A percentile compares a stretch with the other conserved stretches of the same genome.
Conservation (phyloP, 2,888 invertebrate species). For the Apoda limacodes region DNA sequence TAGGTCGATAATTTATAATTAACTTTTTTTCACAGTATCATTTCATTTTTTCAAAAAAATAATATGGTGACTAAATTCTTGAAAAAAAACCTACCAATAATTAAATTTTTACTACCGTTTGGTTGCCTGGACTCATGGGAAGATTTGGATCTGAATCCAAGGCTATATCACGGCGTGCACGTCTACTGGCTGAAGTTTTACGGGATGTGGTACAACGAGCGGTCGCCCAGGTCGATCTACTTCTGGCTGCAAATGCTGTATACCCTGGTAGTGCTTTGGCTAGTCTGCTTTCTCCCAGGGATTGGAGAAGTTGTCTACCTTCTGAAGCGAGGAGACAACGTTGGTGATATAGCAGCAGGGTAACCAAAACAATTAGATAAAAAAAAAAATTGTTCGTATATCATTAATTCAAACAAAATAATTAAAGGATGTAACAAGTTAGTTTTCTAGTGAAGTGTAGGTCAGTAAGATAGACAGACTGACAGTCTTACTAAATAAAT, state of each 20-base stretch:
- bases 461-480: too few species aligned
- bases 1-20: too few species aligned
- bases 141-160: slow-evolving; percentile 39
- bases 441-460: too few species aligned
- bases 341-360: slow-evolving; percentile 71
- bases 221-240: slow-evolving; percentile 29
- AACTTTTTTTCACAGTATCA: too few species aligned
- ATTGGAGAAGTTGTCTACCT: slow-evolving; percentile 76
- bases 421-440: too few species aligned
- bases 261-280: slow-evolving; percentile 43
- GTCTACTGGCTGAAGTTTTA: slow-evolving; percentile 64
- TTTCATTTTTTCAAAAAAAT: too few species aligned
- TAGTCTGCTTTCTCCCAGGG: slow-evolving; percentile 61
- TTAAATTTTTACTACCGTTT: slow-evolving; percentile 50
- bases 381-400: too few species aligned
- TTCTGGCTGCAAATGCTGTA: slow-evolving; percentile 52
- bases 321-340: slow-evolving; percentile 71
- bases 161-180: slow-evolving; percentile 53
- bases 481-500: too few species aligned
- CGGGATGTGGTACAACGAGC: slow-evolving; percentile 58
- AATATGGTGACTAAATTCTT: too few species aligned
- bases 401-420: too few species aligned
- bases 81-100: too few species aligned
- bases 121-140: slow-evolving; percentile 53
- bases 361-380: slow-evolving; percentile 27